These are phyloP conservation scores for Myotis findleyi DNA, from an alignment of 2,797 vertebrate species.

Conservation along the genomic window DNA sequence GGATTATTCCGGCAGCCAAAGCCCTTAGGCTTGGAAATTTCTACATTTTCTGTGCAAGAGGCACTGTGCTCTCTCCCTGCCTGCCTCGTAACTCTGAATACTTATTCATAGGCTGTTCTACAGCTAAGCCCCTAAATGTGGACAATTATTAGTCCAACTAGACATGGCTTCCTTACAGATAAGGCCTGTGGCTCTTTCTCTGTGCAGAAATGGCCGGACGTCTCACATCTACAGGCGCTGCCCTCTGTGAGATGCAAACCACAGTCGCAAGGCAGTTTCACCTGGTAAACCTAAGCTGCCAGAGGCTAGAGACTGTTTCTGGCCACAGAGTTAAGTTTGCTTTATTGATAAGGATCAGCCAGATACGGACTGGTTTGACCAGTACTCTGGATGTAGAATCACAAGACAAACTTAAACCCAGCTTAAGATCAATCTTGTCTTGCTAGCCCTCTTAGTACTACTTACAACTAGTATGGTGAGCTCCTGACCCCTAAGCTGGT, in stretches of 20 bases:
- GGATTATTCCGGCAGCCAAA: neutral
- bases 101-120: neutral
- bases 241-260: neutral
- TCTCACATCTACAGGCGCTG: neutral
- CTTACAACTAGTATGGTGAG: neutral
- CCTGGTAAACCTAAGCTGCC: slow-evolving; percentile 46
- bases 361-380: slow-evolving; percentile 76
- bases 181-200: neutral
- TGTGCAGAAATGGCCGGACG: neutral
- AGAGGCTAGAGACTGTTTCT: slow-evolving; percentile 49
- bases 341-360: slow-evolving; percentile 76
- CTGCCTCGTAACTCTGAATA: neutral
- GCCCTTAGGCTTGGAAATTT: neutral
- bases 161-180: neutral
- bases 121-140: neutral
- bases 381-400: slow-evolving; percentile 66
- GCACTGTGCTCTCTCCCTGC: neutral
- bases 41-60: slow-evolving; percentile 1
- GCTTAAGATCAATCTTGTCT: slow-evolving; percentile 42
- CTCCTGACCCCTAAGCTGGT: neutral
- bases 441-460: slow-evolving; percentile 25
- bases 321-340: slow-evolving; percentile 66
- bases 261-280: neutral
- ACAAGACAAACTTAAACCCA: slow-evolving; percentile 57
- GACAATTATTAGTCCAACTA: neutral